Percentiles rank a stretch among this genome's conserved stretches.
Conservation (phyloP, 2,113 vertebrate genomes). For the Aegotheles bennettii region DNA sequence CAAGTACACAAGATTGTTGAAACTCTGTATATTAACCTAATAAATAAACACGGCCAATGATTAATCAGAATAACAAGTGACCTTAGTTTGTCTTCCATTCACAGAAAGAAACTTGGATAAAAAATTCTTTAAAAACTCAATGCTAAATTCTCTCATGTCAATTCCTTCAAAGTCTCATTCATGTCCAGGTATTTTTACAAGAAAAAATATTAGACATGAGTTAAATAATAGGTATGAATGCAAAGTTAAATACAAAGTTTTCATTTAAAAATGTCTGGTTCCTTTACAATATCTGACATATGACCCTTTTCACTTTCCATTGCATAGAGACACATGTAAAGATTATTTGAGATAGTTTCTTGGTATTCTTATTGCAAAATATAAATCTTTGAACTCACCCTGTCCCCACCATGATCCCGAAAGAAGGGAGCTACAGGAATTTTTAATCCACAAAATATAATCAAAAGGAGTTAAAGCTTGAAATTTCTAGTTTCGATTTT, state of each 20-base stretch:
- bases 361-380: background rate
- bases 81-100: slow-evolving; percentile 24
- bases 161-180: background rate
- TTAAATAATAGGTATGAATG: background rate
- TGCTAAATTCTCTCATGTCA: background rate
- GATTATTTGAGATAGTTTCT: background rate
- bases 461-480: background rate
- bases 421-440: background rate
- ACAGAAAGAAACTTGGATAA: slow-evolving; percentile 14
- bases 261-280: background rate
- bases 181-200: background rate
- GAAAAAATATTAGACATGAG: background rate
- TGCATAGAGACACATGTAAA: background rate
- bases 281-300: background rate
- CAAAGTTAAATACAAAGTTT: background rate
- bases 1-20: background rate
- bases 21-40: slow-evolving; percentile 26
- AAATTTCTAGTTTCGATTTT: background rate
- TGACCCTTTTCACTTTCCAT: background rate
- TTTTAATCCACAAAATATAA: background rate
- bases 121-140: slow-evolving; percentile 3
- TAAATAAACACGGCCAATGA: slow-evolving; percentile 37
- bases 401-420: background rate
- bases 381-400: background rate
- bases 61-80: slow-evolving; percentile 58